Conservation (phyloP, 2,113 vertebrate species). For the Microcebus jonahi region DNA sequence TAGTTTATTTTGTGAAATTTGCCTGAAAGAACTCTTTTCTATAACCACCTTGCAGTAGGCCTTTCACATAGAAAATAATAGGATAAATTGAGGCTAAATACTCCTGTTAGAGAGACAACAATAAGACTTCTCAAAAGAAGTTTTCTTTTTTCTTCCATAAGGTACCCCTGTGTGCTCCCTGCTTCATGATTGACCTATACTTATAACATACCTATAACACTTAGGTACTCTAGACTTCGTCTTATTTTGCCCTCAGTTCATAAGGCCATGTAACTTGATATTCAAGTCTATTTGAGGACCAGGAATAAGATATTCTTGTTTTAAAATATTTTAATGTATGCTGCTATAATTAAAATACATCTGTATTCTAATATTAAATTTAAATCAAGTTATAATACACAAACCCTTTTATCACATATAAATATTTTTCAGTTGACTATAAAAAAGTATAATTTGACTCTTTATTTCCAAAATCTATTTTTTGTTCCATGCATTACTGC, state of each 20-base stretch:
- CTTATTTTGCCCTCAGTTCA: not conserved
- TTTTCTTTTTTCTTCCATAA: not conserved
- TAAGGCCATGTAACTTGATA: not conserved
- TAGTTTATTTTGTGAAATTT: not conserved
- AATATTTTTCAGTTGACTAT: not conserved
- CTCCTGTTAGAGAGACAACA: not conserved
- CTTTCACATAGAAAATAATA: not conserved
- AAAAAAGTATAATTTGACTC: not conserved
- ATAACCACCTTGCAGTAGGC: not conserved
- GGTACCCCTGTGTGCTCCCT: not conserved
- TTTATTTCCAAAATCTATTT: not conserved
- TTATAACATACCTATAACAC: not conserved
- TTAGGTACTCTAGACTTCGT: not conserved
- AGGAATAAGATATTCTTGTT: not conserved
- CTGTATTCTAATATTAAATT: not conserved
- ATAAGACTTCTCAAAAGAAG: not conserved
- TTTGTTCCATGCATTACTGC: not conserved
- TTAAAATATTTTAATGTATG: not conserved
- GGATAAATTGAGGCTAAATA: not conserved
- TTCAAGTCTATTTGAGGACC: not conserved
- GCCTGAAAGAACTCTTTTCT: not conserved
- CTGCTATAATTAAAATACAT: not conserved
- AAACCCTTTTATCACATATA: not conserved
- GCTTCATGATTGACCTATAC: not conserved
- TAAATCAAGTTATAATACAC: not conserved